These are phyloP conservation scores for Podargus strigoides DNA, from an alignment of 2,797 vertebrate genomes.

Conservation along the genomic window DNA sequence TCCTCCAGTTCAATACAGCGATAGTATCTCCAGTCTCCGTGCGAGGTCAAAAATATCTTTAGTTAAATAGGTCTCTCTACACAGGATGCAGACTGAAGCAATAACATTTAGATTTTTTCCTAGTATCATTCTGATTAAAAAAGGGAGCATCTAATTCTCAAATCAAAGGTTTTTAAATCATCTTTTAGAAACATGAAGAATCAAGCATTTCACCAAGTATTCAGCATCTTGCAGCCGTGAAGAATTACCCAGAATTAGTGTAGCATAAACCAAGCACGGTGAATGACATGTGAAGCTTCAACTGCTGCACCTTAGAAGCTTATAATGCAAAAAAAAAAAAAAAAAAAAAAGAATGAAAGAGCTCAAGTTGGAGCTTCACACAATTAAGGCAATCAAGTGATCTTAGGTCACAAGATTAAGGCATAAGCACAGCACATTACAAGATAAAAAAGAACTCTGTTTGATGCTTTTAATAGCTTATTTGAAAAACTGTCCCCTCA, in stretches of 20 bases:
- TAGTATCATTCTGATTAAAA: background rate
- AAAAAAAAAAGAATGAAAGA: background rate
- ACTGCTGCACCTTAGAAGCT: background rate
- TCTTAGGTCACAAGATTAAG: background rate
- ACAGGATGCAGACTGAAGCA: background rate
- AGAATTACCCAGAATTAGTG: background rate
- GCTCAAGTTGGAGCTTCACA: background rate
- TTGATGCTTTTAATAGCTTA: background rate
- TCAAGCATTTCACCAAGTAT: background rate
- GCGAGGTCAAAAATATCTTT: background rate
- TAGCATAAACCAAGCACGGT: background rate
- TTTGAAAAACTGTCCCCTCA: background rate
- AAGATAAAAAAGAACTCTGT: conserved; percentile 2
- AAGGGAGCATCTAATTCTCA: background rate
- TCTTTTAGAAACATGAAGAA: background rate
- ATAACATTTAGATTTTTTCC: background rate
- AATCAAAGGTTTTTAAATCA: background rate
- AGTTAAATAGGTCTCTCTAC: background rate
- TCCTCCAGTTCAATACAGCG: background rate
- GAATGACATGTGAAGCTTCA: background rate
- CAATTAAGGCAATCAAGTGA: conserved; percentile 1
- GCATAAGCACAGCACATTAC: background rate
- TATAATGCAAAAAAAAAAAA: background rate
- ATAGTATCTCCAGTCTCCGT: background rate
- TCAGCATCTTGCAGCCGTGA: background rate